Conservation (phyloP, 2,888 invertebrate species). For the Cryptus viduatorius region DNA sequence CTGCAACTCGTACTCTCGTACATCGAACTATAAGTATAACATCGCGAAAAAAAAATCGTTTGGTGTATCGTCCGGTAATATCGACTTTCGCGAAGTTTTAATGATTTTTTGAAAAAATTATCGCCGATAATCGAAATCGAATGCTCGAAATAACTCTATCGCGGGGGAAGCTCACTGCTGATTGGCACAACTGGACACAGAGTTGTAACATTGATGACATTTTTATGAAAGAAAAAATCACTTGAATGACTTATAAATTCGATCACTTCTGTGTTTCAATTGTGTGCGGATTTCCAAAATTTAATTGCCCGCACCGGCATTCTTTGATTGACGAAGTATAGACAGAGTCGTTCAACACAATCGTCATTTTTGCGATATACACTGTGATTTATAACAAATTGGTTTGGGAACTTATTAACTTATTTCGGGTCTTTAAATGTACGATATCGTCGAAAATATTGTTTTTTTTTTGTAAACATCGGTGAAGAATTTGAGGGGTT, state of each 20-base stretch:
- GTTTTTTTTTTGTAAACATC: background rate
- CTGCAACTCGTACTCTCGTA: constrained; percentile 24
- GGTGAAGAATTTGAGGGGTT: background rate
- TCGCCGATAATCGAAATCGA: background rate
- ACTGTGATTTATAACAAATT: background rate
- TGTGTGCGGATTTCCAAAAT: constrained; percentile 59
- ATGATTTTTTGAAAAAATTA: constrained; percentile 13
- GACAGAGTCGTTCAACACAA: background rate
- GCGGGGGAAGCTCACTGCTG: background rate
- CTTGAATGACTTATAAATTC: background rate
- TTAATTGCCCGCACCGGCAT: constrained; percentile 61
- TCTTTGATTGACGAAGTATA: constrained; percentile 25
- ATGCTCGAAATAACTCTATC: constrained; percentile 12
- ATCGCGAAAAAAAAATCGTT: background rate
- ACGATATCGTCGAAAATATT: background rate
- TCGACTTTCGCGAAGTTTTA: background rate
- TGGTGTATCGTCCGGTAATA: background rate
- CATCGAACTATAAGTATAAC: background rate
- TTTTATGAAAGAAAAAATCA: background rate
- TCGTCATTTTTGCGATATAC: constrained; percentile 24
- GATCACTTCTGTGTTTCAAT: background rate
- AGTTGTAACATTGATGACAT: background rate
- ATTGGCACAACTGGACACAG: constrained; percentile 11
- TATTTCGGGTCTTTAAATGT: background rate
- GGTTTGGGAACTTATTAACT: background rate